These are phyloP conservation scores for Cotesia glomerata DNA, from an alignment of 1,140 invertebrate genomes.

Conservation along the genomic window DNA sequence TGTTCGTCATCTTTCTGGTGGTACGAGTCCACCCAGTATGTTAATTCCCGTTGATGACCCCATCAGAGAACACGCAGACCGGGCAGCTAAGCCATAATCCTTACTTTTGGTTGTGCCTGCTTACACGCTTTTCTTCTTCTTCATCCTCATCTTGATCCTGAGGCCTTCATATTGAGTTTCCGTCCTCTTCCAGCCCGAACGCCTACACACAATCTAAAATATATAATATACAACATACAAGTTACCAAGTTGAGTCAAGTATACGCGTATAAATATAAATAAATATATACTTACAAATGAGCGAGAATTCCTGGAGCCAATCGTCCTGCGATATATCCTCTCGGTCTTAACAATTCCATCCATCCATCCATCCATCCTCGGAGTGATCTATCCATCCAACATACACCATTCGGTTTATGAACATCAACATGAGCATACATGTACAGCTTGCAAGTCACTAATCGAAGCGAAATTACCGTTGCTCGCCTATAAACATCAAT, in stretches of 20 bases:
- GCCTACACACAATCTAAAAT: constrained; percentile 6
- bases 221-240: background rate
- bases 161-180: constrained; percentile 19
- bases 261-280: too few species aligned
- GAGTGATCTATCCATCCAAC: background rate
- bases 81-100: constrained; percentile 3
- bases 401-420: too few species aligned
- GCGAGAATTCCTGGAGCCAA: constrained; percentile 27
- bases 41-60: constrained; percentile 57
- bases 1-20: background rate
- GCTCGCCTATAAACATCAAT: constrained; percentile 23
- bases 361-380: background rate
- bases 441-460: constrained; percentile 1
- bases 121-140: background rate
- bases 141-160: background rate
- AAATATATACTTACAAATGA: background rate
- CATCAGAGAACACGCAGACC: constrained; percentile 52
- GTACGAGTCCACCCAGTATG: constrained; percentile 51
- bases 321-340: constrained; percentile 4
- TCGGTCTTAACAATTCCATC: background rate
- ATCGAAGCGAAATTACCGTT: constrained; percentile 25
- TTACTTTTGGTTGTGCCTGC: constrained; percentile 1
- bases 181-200: background rate
- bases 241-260: background rate
- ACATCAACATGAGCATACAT: background rate